Base-by-base conservation (phyloP, 2,888 invertebrate genomes). In the Portevinia maculata region DNA sequence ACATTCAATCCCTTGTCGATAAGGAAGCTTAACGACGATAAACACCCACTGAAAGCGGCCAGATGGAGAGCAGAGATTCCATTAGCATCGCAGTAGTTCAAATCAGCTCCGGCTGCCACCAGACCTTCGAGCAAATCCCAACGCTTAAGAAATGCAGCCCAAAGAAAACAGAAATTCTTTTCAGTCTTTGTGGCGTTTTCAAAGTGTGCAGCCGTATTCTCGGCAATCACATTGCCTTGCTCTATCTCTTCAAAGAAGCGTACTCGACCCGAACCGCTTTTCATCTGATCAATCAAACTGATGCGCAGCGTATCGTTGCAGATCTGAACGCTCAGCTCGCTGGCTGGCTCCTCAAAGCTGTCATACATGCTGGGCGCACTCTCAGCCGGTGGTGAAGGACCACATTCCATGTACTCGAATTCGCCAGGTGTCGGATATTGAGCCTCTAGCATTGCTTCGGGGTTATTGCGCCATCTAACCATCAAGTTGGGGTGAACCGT, bases 301-400 rank as follows among this genome's bases (percentile, higher is more conserved):
- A 93, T 93, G 87, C 94, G 93, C 84, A 96, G 92, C 67, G 94
- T 94, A 86, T 96, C 96, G 87, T 92, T 92, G 90, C 94, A 94
- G 88, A 95, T 94, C 87, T 94, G 94, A 88, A 94, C 94, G 88
- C 94, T 94, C 87, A 94, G 90, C 88, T 94, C 93, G 85, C 93
- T 92, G 85, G 93, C 93, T 52, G 94, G 94, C 88, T 95, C 94
- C 88, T 94, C 94, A 87, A 95, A 95, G 91, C 94, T 95, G 89
- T 96, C 96, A 91, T 95, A 95, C 92, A 95, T 93, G 89, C 95
- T 94, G 85, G 95, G 94, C 48, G 95, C 95, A 90, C 95, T 95
- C 90, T 96, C 96, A 74, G 95, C 94, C 30, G 95, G 95, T 7
- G 95, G 95, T 15, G 95, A 95, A 39, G 94, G 94, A 71, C 95